Evolutionary conservation across 2,113 vertebrate genomes (phyloP).

Genomic region (Hemiscyllium ocellatum): DNA sequence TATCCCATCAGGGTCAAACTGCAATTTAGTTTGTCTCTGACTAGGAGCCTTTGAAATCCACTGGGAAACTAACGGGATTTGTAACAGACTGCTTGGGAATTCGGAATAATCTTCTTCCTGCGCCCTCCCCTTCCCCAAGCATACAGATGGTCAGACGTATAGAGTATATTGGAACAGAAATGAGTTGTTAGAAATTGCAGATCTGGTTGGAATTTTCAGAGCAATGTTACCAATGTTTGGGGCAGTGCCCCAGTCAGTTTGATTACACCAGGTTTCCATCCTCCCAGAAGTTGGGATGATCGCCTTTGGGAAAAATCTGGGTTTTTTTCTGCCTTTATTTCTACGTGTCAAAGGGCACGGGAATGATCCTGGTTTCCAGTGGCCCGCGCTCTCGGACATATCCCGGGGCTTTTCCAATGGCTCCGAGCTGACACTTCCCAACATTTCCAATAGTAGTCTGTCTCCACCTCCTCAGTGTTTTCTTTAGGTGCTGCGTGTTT

Average conservation of each 20-base stretch:
- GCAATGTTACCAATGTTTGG: background rate
- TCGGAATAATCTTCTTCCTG: background rate
- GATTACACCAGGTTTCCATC: background rate
- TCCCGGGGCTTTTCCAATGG: background rate
- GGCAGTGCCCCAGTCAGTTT: background rate
- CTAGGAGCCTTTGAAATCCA: background rate
- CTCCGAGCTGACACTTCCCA: background rate
- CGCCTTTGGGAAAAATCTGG: background rate
- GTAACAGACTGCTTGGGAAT: background rate
- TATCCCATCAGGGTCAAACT: background rate
- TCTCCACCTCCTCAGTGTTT: background rate
- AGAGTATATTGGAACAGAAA: background rate
- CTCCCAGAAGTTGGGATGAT: background rate
- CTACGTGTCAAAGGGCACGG: background rate
- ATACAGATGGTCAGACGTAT: background rate
- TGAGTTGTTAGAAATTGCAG: background rate
- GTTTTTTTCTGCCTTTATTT: background rate
- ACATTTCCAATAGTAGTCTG: background rate
- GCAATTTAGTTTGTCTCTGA: background rate
- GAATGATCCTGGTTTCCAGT: background rate
- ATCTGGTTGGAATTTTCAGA: background rate
- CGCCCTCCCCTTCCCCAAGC: background rate
- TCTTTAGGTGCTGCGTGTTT: background rate
- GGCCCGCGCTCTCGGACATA: background rate
- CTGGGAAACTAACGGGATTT: background rate